Conservation (phyloP, 2,113 vertebrate species). For the Pomatostomus ruficeps region DNA sequence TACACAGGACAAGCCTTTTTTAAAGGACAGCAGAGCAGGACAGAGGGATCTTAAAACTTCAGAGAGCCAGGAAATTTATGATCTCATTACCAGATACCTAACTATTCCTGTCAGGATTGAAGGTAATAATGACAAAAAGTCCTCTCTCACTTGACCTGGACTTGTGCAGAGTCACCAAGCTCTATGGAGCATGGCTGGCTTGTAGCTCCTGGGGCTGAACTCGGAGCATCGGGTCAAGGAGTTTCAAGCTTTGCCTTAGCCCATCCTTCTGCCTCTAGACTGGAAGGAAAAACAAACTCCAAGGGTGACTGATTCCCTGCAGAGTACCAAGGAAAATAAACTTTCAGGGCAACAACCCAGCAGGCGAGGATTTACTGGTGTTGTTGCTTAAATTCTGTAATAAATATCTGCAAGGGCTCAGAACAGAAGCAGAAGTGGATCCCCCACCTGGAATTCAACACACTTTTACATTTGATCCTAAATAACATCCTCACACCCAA, state of each 20-base stretch:
- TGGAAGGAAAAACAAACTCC: conserved; percentile 22
- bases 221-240: not conserved
- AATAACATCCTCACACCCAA: not conserved
- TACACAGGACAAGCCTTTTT: not conserved
- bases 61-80: conserved; percentile 4
- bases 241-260: not conserved
- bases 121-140: not conserved
- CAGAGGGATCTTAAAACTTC: not conserved
- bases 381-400: not conserved
- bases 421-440: not conserved
- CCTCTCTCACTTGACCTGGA: not conserved
- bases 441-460: not conserved
- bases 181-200: conserved; percentile 5
- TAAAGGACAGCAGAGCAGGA: not conserved
- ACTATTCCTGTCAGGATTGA: not conserved
- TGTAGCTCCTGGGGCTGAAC: conserved; percentile 21
- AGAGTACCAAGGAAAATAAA: conserved; percentile 18
- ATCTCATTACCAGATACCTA: not conserved
- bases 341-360: not conserved
- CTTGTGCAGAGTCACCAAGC: not conserved
- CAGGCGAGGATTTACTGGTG: not conserved
- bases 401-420: not conserved
- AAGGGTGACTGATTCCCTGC: not conserved
- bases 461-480: not conserved
- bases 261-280: not conserved